A percentile compares a stretch with the other conserved stretches of the same genome.
Conservation (phyloP, 2,113 vertebrate species). For the Xyrauchen texanus region DNA sequence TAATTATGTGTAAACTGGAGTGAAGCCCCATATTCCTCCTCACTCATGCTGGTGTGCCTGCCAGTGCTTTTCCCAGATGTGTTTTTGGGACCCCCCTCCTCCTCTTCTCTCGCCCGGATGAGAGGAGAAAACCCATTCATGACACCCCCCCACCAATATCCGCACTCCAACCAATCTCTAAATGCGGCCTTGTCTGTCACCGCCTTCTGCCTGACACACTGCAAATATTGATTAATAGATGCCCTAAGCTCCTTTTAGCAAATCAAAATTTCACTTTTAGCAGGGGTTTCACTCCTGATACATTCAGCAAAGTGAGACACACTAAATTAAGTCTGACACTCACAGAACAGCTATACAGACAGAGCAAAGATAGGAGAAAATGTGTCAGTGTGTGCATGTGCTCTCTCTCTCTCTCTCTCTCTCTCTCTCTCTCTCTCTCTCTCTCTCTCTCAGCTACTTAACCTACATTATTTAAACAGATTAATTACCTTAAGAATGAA, state of each 20-base stretch:
- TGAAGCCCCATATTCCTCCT: neutral
- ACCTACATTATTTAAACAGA: slow-evolving; percentile 78
- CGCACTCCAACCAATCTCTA: slow-evolving; percentile 84
- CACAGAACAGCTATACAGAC: slow-evolving; percentile 86
- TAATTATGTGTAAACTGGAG: slow-evolving; percentile 43
- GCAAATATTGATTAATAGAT: slow-evolving; percentile 99
- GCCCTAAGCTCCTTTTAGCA: slow-evolving; percentile 98
- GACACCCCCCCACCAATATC: slow-evolving; percentile 51
- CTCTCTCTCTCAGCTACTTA: slow-evolving; percentile 75
- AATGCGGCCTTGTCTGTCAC: slow-evolving; percentile 73
- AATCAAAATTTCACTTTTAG: slow-evolving; percentile 98
- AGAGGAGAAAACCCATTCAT: slow-evolving; percentile 31
- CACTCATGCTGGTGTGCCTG: slow-evolving; percentile 24
- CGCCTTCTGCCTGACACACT: slow-evolving; percentile 85
- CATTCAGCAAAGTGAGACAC: slow-evolving; percentile 90
- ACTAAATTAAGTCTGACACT: slow-evolving; percentile 96
- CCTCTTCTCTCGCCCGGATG: neutral
- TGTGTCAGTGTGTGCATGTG: slow-evolving; percentile 31
- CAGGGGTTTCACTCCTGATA: slow-evolving; percentile 85
- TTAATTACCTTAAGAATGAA: slow-evolving; percentile 71
- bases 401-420: slow-evolving; percentile 21
- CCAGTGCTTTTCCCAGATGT: slow-evolving; percentile 34
- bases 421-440: slow-evolving; percentile 14
- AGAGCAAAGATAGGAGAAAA: slow-evolving; percentile 63
- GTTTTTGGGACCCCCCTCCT: slow-evolving; percentile 34